Base-by-base conservation (phyloP, 2,797 vertebrate genomes). In the Poecilia picta region DNA sequence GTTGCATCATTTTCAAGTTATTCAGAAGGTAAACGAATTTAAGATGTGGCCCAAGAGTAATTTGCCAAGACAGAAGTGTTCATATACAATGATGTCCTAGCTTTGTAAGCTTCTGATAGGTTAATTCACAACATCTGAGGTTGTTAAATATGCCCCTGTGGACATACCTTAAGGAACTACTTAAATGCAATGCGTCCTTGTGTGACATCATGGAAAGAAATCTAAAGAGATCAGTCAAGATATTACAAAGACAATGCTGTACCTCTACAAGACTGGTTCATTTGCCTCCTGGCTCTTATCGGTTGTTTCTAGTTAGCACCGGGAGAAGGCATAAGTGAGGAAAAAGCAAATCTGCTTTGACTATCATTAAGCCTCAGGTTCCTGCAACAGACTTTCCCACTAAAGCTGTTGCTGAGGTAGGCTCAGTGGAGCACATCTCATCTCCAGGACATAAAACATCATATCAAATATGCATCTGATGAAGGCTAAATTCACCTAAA, bases 361-460 rank as follows among this genome's bases (percentile, higher is more conserved):
- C 73, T 46, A 77, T 77, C 51, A 39, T 80, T 85, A 76, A 68
- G 78, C 80, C 75, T 80, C 78, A 80, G 73, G 82, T 49, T 74
- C 55, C 84, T 33, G 88, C 13, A 10, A 89, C 81, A 86, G 20
- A 84, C 41, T 39, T 68, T 83, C 74, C 74, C 6, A 51, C 64
- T 15, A 45, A 36, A 76, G 76, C 43, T 23, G 70, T 41, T 36
- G 1, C 66, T 2, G 15, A 57, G 59, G 78, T 39, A 59, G 39
- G 39, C 23, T 73, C 79, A 79, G 49, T 47, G 39, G 59, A 72
- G 53, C 47, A 80, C 20, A 6, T 73, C 49, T 74, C 12, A n/a
- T 89, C 76, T 85, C 75, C 73, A 53, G 75, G 70, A 31, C 16
- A 85, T 80, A 71, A 81, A 49, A 68, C 31, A 39, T 64, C 64